A percentile compares a stretch with the other conserved stretches of the same genome.
These are phyloP conservation scores for Syngnathus acus DNA, from an alignment of 2,797 vertebrate genomes.

Conservation along the genomic window DNA sequence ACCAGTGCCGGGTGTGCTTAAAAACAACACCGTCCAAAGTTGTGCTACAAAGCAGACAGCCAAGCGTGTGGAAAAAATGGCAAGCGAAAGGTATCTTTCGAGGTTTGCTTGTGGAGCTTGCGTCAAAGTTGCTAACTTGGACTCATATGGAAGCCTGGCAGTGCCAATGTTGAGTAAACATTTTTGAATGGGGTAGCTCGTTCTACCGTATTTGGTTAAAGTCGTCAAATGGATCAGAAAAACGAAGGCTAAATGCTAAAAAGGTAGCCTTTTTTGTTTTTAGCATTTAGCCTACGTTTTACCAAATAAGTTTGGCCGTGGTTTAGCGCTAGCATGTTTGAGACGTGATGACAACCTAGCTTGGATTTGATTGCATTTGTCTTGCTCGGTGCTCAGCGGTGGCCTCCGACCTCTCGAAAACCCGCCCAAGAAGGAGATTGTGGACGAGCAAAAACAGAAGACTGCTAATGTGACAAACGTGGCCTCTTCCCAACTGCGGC, in stretches of 20 bases:
- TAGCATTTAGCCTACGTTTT: too few relatives aligned
- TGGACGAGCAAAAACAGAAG: slow-evolving; percentile 29
- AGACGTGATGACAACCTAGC: slow-evolving; percentile 2
- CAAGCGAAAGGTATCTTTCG: slow-evolving; percentile 48
- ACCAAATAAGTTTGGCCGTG: neutral
- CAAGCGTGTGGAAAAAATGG: slow-evolving; percentile 26
- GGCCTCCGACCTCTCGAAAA: slow-evolving; percentile 30
- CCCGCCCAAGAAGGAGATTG: slow-evolving; percentile 24
- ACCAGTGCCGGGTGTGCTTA: slow-evolving; percentile 62
- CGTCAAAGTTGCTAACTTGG: slow-evolving; percentile 16
- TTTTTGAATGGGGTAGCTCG: too few relatives aligned
- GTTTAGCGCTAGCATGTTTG: neutral
- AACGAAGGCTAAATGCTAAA: too few relatives aligned
- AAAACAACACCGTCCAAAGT: slow-evolving; percentile 34
- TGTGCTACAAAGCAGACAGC: slow-evolving; percentile 35
- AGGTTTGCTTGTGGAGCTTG: neutral
- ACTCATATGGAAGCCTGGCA: neutral
- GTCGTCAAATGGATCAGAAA: too few relatives aligned
- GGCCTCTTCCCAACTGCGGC: slow-evolving; percentile 21
- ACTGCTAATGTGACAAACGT: slow-evolving; percentile 19
- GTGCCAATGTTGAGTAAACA: too few relatives aligned
- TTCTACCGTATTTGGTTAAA: too few relatives aligned
- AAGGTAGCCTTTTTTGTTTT: too few relatives aligned
- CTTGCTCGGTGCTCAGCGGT: slow-evolving; percentile 50
- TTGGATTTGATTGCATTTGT: slow-evolving; percentile 18